A percentile compares a stretch with the other conserved stretches of the same genome.
These are phyloP conservation scores for Sminthopsis crassicaudata DNA, from an alignment of 2,113 vertebrate species.

Conservation along the genomic window DNA sequence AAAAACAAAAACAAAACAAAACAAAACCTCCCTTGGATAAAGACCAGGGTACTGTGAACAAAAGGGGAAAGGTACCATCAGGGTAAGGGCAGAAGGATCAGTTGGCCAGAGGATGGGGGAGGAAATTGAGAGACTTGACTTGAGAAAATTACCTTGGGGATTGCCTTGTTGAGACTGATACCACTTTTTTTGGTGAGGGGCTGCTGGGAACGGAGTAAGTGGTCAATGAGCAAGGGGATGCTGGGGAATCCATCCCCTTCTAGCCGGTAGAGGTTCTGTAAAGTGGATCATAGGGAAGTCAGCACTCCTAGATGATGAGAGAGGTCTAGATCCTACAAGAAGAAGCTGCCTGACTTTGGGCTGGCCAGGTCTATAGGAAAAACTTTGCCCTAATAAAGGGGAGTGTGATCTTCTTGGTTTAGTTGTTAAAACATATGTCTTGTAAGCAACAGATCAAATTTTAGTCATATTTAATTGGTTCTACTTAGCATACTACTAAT, in stretches of 20 bases:
- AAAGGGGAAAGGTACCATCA: neutral
- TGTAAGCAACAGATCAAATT: neutral
- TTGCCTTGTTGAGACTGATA: slow-evolving; percentile 86
- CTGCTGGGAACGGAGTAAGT: slow-evolving; percentile 87
- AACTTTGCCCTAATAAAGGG: neutral
- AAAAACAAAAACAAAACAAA: too few relatives aligned
- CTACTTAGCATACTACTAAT: neutral
- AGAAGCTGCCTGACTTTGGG: neutral
- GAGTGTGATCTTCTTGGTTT: neutral
- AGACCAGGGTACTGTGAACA: neutral
- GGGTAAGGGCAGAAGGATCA: neutral
- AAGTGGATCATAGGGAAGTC: neutral
- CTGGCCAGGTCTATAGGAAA: neutral
- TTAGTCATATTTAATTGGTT: neutral
- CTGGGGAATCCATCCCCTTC: slow-evolving; percentile 93
- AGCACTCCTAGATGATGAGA: neutral
- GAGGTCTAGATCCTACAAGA: neutral
- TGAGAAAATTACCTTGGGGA: slow-evolving; percentile 87
- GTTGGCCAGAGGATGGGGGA: neutral
- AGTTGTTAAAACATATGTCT: neutral
- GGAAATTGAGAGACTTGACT: neutral
- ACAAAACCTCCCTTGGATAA: neutral
- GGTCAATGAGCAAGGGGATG: slow-evolving; percentile 90
- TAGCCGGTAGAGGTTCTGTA: slow-evolving; percentile 92
- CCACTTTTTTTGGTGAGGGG: slow-evolving; percentile 91